Conservation (phyloP, 2,888 invertebrate species). For the Scotopteryx bipunctaria region DNA sequence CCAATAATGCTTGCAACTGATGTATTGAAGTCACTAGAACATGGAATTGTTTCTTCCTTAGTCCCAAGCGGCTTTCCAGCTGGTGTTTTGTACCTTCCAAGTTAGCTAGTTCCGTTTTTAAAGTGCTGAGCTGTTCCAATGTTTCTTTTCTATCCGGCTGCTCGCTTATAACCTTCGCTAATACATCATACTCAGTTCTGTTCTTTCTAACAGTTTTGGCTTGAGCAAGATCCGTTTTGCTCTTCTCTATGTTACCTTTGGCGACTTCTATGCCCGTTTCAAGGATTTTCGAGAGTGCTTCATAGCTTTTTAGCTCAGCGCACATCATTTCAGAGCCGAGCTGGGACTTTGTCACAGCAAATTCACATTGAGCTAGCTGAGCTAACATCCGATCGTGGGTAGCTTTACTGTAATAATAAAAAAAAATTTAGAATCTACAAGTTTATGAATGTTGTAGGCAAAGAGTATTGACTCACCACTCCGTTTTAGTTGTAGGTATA, state of each 20-base stretch:
- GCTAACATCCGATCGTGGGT: constrained; percentile 91
- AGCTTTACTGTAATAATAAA: constrained; percentile 79
- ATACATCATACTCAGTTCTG: constrained; percentile 95
- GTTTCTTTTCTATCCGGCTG: constrained; percentile 95
- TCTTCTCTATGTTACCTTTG: constrained; percentile 90
- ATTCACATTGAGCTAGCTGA: constrained; percentile 94
- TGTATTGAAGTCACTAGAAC: constrained; percentile 94
- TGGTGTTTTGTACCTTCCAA: constrained; percentile 88
- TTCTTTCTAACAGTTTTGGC: constrained; percentile 95
- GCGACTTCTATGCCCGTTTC: constrained; percentile 91
- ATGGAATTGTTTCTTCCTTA: constrained; percentile 94
- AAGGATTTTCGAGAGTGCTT: constrained; percentile 88
- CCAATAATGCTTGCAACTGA: constrained; percentile 91
- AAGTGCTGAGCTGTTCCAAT: constrained; percentile 85
- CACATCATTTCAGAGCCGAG: constrained; percentile 91
- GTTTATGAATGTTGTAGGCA: too few species aligned
- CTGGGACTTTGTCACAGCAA: constrained; percentile 92
- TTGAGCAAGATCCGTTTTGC: constrained; percentile 90
- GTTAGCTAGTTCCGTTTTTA: constrained; percentile 88
- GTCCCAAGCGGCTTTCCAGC: constrained; percentile 89
- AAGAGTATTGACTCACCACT: too few species aligned
- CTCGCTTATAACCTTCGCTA: constrained; percentile 94
- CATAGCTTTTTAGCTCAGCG: constrained; percentile 93
- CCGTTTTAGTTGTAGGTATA: too few species aligned
- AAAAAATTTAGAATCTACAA: constrained; percentile 10